Evolutionary conservation across 2,113 vertebrate genomes (phyloP).

Genomic region (Apteryx owenii): DNA sequence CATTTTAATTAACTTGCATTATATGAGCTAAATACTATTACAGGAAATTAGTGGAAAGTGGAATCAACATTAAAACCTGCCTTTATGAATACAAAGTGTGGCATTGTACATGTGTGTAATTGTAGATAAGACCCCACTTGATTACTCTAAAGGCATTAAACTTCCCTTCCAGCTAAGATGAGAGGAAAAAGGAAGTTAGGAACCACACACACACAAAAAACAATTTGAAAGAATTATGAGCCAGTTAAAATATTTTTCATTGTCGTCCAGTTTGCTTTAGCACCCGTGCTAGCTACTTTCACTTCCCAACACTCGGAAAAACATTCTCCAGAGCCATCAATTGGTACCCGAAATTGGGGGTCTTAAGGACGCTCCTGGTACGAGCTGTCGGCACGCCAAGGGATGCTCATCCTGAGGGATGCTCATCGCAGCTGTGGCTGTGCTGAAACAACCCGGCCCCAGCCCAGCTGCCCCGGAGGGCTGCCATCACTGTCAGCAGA

Average conservation of each 20-base stretch:
- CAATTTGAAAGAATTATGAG: not conserved
- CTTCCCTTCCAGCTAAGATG: not conserved
- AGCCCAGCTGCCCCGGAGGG: too few species aligned
- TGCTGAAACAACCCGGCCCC: not conserved
- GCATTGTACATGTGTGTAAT: not conserved
- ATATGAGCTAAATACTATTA: not conserved
- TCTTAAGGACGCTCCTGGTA: not conserved
- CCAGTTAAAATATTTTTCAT: not conserved
- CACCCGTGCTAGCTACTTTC: not conserved
- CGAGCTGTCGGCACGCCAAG: fast-evolving
- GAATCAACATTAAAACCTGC: not conserved
- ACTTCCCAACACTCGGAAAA: not conserved
- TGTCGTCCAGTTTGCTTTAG: not conserved
- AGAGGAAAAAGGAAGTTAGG: not conserved
- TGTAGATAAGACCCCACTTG: not conserved
- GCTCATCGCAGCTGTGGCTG: not conserved
- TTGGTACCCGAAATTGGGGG: not conserved
- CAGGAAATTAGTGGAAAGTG: not conserved
- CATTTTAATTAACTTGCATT: not conserved
- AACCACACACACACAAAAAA: not conserved
- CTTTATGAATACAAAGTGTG: conserved; percentile 6
- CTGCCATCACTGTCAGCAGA: too few species aligned
- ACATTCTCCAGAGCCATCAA: not conserved
- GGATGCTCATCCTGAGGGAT: not conserved
- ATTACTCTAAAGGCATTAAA: not conserved